Conservation (phyloP, 2,888 invertebrate genomes). For the Seira sanloemensis region DNA sequence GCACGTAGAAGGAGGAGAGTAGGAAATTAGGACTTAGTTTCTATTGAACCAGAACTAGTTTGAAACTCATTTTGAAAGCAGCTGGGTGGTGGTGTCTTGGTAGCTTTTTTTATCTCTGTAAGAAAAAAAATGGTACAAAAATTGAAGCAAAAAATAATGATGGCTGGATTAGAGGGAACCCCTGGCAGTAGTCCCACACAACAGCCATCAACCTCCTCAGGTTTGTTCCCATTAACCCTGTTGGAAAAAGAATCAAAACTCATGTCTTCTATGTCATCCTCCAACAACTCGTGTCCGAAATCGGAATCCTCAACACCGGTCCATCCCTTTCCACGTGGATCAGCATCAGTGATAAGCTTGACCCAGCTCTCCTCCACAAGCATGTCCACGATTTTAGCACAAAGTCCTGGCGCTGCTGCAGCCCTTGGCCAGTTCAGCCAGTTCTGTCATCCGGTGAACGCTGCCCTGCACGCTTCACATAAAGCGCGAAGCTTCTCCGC, state of each 20-base stretch:
- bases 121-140: conserved; percentile 8
- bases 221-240: conserved; percentile 55
- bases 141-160: conserved; percentile 49
- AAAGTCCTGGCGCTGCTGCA: conserved; percentile 28
- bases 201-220: conserved; percentile 57
- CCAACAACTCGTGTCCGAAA: conserved; percentile 18
- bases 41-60: too few species aligned
- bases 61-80: too few species aligned
- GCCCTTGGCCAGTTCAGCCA: conserved; percentile 48
- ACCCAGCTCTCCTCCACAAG: conserved; percentile 51
- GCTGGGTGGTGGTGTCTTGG: conserved; percentile 17
- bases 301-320: conserved; percentile 28
- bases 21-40: too few species aligned
- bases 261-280: conserved; percentile 61
- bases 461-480: conserved; percentile 73
- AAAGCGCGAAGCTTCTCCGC: conserved; percentile 75
- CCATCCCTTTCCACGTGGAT: conserved; percentile 25
- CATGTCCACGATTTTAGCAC: conserved; percentile 54
- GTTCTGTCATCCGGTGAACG: conserved; percentile 57
- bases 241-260: conserved; percentile 61
- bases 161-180: conserved; percentile 72
- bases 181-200: conserved; percentile 74
- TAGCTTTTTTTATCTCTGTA: conserved; percentile 14
- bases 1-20: too few species aligned
- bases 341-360: conserved; percentile 49